These are phyloP conservation scores for Dromaius novaehollandiae DNA, from an alignment of 2,113 vertebrate species.

Conservation along the genomic window DNA sequence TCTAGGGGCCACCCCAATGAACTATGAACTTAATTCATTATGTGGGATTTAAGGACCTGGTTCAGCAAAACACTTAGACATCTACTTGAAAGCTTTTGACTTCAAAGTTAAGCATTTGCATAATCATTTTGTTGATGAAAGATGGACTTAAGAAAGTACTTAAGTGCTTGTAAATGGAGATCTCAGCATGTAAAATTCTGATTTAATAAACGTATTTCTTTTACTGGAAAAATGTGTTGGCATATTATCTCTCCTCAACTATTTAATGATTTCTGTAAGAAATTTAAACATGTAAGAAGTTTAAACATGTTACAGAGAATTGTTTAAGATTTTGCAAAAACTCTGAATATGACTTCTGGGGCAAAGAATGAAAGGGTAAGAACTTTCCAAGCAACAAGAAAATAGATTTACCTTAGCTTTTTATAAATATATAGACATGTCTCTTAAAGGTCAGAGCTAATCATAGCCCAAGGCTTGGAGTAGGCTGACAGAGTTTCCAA, in stretches of 20 bases:
- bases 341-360: not conserved
- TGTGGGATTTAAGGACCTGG: not conserved
- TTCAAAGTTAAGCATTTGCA: not conserved
- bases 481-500: conserved; percentile 29
- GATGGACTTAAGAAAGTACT: not conserved
- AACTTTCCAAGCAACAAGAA: not conserved
- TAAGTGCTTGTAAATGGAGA: not conserved
- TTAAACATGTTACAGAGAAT: not conserved
- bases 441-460: conserved; percentile 55
- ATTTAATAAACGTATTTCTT: not conserved
- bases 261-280: not conserved
- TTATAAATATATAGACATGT: conserved; percentile 12
- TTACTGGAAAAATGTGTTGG: not conserved
- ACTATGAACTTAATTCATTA: not conserved
- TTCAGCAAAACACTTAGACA: not conserved
- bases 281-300: not conserved
- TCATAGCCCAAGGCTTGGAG: conserved; percentile 35
- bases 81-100: not conserved
- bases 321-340: not conserved
- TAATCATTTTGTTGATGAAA: conserved; percentile 1
- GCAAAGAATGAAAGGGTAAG: conserved; percentile 15
- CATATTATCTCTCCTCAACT: not conserved
- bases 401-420: conserved; percentile 38
- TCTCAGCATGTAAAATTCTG: not conserved
- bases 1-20: not conserved